Evolutionary conservation across 2,113 vertebrate species (phyloP), one percentile per base, ranked within the genome.

Genomic region (Ameiurus melas): DNA sequence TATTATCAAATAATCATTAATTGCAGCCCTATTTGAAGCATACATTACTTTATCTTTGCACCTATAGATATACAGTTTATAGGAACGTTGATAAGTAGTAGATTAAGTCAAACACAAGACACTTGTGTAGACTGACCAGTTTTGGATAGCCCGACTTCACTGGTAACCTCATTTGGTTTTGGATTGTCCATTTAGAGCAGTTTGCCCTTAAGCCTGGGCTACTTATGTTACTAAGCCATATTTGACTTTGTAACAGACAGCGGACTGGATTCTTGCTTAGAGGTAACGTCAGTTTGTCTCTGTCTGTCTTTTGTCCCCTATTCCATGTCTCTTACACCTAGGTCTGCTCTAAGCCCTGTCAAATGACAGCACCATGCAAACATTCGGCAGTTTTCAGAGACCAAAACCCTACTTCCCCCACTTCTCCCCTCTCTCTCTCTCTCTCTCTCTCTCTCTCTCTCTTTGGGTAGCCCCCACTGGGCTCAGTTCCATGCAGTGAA

Each of bases 401-500:
- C 89, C 88, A 91, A 92, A 95, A 93, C 90, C 90, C 86, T 90
- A 39, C 91, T 92, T 92, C 92, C 90, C 90, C 92, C 87, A 87
- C 89, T 87, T 85, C 36, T 82, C 64, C 83, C 85, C 22, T 80
- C 86, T 78, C 71, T 77, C 57, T 51, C 64, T 84, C 85, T 58
- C 70, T 86, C 86, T 91, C 62, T 88, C 79, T 89, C 57, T 36
- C 43, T 13, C 66, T 75, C 66, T 77, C 80, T 83, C 58, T 88
- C 77, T 47, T 55, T 89, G 92, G 84, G 39, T 89, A 91, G 90
- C 91, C 92, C 92, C 92, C 91, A 90, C 92, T 93, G 92, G 94
- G 93, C 94, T 93, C 82, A 77, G 90, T 92, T 96, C 94, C 95
- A 94, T 91, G 85, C 88, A 89, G 91, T 91, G 93, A 95, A 96